Percentiles rank a stretch among this genome's conserved stretches.
These are phyloP conservation scores for Rhagoletis zephyria DNA, from an alignment of 1,140 invertebrate species.

Conservation along the genomic window DNA sequence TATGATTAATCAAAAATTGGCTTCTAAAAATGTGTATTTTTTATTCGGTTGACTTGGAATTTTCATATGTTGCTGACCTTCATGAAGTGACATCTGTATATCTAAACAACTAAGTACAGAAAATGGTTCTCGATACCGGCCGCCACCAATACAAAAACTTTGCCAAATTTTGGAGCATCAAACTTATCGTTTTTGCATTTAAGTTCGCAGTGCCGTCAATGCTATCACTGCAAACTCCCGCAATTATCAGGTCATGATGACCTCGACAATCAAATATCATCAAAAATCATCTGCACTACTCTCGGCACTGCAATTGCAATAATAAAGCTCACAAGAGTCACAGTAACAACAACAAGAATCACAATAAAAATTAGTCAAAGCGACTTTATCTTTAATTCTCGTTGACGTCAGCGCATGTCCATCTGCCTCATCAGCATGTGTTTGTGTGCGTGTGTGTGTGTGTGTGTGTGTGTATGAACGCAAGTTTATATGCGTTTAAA, in stretches of 20 bases:
- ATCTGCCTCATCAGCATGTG: neutral
- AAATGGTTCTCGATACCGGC: too few relatives aligned
- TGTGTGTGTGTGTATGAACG: neutral
- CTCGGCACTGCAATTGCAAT: slow-evolving; percentile 20
- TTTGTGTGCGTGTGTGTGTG: neutral
- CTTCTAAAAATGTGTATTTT: too few relatives aligned
- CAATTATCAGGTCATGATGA: neutral
- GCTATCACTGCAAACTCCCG: too few relatives aligned
- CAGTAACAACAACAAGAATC: neutral
- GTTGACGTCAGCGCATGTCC: slow-evolving; percentile 9
- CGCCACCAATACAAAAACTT: too few relatives aligned
- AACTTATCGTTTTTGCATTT: too few relatives aligned
- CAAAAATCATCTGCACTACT: neutral
- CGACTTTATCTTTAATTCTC: neutral
- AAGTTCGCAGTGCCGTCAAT: too few relatives aligned
- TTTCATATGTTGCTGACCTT: too few relatives aligned
- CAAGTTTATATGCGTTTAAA: neutral
- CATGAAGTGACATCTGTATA: too few relatives aligned
- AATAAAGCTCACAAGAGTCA: neutral
- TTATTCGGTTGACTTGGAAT: too few relatives aligned
- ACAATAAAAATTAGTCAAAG: slow-evolving; percentile 1
- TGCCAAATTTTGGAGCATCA: too few relatives aligned
- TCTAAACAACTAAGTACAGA: too few relatives aligned
- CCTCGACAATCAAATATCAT: neutral
- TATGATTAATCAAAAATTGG: too few relatives aligned